phyloP scores from a whole-genome alignment of 2,888 invertebrate genomes.

The Pachymerium ferrugineum region DNA sequence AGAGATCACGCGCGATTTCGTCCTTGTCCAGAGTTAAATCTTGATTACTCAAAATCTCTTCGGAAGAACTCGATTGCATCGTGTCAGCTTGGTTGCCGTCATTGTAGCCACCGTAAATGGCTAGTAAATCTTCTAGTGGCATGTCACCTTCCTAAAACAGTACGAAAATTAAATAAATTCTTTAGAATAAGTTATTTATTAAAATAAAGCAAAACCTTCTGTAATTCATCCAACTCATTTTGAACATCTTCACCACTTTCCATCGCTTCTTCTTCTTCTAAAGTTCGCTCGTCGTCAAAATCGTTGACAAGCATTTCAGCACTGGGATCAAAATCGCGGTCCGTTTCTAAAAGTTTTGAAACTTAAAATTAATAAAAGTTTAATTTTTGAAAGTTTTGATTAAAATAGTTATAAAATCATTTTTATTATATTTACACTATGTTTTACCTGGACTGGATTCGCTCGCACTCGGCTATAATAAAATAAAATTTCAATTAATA shows the following conservation, averaged over 20 bases:
- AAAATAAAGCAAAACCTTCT: conserved; percentile 55
- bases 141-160: conserved; percentile 76
- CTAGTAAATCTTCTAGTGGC: conserved; percentile 87
- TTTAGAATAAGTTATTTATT: conserved; percentile 23
- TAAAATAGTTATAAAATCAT: not conserved
- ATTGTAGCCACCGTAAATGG: conserved; percentile 75
- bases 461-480: conserved; percentile 36
- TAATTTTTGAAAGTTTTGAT: not conserved
- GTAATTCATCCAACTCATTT: conserved; percentile 80
- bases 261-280: conserved; percentile 94
- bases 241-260: conserved; percentile 76
- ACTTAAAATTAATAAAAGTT: not conserved
- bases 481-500: conserved; percentile 16
- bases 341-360: conserved; percentile 38
- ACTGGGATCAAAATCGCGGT: conserved; percentile 74
- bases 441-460: conserved; percentile 36
- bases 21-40: conserved; percentile 49
- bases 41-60: conserved; percentile 49
- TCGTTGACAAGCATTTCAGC: conserved; percentile 96
- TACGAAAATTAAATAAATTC: conserved; percentile 31
- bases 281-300: conserved; percentile 92
- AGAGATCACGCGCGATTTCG: conserved; percentile 46
- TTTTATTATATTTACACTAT: not conserved
- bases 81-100: conserved; percentile 47
- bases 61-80: conserved; percentile 48